Evolutionary conservation across 2,888 invertebrate species (phyloP), one percentile per base, ranked within the genome.

Genomic region (Trissoscelio sp.): DNA sequence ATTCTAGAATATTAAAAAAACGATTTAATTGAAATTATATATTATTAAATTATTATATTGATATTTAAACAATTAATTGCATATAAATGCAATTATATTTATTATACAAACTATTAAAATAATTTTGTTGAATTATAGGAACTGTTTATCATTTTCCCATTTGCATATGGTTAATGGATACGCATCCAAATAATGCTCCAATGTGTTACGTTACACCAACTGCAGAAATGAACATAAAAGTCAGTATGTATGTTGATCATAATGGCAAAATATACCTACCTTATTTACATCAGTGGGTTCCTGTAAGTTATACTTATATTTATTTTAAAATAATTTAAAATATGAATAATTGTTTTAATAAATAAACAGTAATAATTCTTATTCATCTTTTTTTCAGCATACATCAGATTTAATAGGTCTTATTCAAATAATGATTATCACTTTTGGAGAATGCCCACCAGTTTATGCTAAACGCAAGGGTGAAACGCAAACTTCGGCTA

Each of bases 191-290:
- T 90, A 97, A 98, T 92, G 97, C 99, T 34, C 99, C 99, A 0
- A 95, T 99, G 92, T 96, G 96, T 89, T 97, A 95, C 88, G 99
- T 99, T 0, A 96, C 95, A 91, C 99, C 99, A 7, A 99, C 99
- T 3, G 89, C 95, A 31, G 97, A 96, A 84, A 99, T 99, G 99
- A 95, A 95, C 80, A 98, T 99, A 82, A 98, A 97, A 93, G 95
- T 97, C 12, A 98, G 98, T 9, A 95, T 95, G 92, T 97, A 95
- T 92, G 98, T 99, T 5, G 99, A 99, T 92, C 95, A 95, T 88
- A 97, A 96, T 92, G 99, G 99, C 34, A 97, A 97, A 92, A 95
- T 99, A 67, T 99, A 98, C 92, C 93, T 99, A 88, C 99, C 99
- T 0, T 99, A 98, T 92, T 93, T 99, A 79, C 97, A 98, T 89